Conservation (phyloP, 2,113 vertebrate species). For the Cyrtonyx montezumae region DNA sequence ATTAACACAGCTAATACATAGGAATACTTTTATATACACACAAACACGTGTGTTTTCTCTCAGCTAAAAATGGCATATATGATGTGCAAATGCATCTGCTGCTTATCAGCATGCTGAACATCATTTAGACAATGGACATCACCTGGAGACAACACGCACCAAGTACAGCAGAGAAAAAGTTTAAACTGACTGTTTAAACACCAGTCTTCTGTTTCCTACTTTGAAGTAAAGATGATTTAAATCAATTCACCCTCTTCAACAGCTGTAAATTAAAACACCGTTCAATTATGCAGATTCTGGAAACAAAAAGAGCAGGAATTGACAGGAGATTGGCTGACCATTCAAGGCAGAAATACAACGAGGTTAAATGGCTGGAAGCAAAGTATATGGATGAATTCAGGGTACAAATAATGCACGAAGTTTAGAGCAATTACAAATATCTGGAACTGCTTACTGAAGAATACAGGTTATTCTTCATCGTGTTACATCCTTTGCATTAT, state of each 20-base stretch:
- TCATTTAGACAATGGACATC: accelerated
- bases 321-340: slow-evolving; percentile 17
- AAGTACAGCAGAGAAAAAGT: background rate
- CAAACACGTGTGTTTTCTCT: background rate
- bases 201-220: background rate
- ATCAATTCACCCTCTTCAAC: slow-evolving; percentile 13
- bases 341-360: slow-evolving; percentile 25
- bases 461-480: accelerated
- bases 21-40: background rate
- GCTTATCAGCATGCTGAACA: accelerated
- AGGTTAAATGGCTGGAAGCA: slow-evolving; percentile 52
- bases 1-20: background rate
- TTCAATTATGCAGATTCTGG: slow-evolving; percentile 53
- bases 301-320: slow-evolving; percentile 42
- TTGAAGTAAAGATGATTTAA: slow-evolving; percentile 29
- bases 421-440: background rate
- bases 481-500: background rate
- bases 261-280: slow-evolving; percentile 5
- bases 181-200: slow-evolving; percentile 22
- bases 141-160: background rate
- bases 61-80: background rate
- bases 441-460: background rate
- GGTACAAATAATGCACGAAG: background rate
- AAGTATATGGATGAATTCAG: slow-evolving; percentile 36
- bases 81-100: background rate